Evolutionary conservation across 2,888 invertebrate species (phyloP), one percentile per base, ranked within the genome.

Genomic region (Drosophila merina): DNA sequence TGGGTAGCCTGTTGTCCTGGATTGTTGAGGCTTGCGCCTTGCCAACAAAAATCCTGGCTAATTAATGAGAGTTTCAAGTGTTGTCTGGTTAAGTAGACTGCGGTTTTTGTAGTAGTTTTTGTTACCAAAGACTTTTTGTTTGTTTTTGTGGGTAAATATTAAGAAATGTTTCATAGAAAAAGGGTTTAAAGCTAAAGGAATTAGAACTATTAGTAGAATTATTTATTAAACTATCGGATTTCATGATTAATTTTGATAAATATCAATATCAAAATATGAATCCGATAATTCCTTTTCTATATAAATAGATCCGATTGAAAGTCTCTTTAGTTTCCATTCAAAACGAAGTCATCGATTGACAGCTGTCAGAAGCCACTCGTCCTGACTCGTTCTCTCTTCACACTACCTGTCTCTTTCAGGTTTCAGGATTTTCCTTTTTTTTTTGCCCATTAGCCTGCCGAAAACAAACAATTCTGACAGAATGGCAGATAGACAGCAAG

Each of bases 1-100:
- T n/a, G 25, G 30, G 30, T 30, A 44, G 20, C 28, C 25, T 66
- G 68, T 68, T 66, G 12, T 48, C 47, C 47, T 28, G 38, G 45
- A 40, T 66, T 38, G 67, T 54, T 54, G 63, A 26, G 67, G 54
- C 44, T 64, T 48, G 10, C 57, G 10, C 57, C 47, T 31, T 58
- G 50, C 57, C 57, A 69, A 50, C 45, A 33, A 45, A 12, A 68
- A 69, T 50, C n/a, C 20, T 14, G 36, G 45, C 69, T 70, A 70
- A 70, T 70, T 72, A 70, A 70, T 70, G 52, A 40, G 63, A 62
- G 50, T 72, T 72, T 69, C 28, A 55, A 38, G 31, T 33, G 45
- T 31, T 20, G 40, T 25, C 47, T 47, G 28, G 31, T 38, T 38
- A 64, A 69, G 71, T 54, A 45, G 44, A 52, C 45, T 47, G 72